Evolutionary conservation across 2,797 vertebrate genomes (phyloP), one percentile per base, ranked within the genome.

Genomic region (Notolepis coatsorum): DNA sequence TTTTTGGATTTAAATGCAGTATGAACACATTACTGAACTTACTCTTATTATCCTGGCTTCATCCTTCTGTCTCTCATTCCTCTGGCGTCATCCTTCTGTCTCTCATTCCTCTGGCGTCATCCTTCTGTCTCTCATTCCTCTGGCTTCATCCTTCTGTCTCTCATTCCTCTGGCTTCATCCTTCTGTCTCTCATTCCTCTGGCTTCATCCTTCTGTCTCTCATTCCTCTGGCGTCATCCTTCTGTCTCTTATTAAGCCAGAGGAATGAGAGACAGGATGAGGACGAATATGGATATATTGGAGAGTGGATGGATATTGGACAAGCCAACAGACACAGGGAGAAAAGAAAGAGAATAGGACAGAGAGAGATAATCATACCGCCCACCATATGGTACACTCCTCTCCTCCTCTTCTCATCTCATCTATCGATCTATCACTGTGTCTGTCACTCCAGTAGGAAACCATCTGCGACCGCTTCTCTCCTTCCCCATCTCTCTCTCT

Each of bases 351-450:
- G 23, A 73, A 82, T 82, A 80, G 85, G 71, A 83, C 55, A 62
- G 41, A n/a, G n/a, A n/a, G n/a, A n/a, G n/a, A n/a, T n/a, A n/a
- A n/a, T n/a, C n/a, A n/a, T n/a, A n/a, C n/a, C n/a, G n/a, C n/a
- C n/a, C n/a, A n/a, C 78, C 77, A 75, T 82, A 83, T 85, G 84
- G 76, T 73, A 70, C 76, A 78, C 72, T 61, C 51, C 69, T 70
- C 70, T 56, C 56, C 42, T 61, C 54, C 65, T 65, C 52, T 70
- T 63, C n/a, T n/a, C n/a, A n/a, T n/a, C n/a, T n/a, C n/a, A n/a
- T n/a, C n/a, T n/a, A n/a, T n/a, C n/a, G n/a, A n/a, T 70, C 63
- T 41, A 73, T 46, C 71, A 61, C 73, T 35, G 30, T 61, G 74
- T 72, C 64, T 80, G 78, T 81, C 73, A 75, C 65, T 79, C 59